These are phyloP conservation scores for Mastomys natalensis DNA, from an alignment of 2,113 vertebrate species.

Conservation along the genomic window DNA sequence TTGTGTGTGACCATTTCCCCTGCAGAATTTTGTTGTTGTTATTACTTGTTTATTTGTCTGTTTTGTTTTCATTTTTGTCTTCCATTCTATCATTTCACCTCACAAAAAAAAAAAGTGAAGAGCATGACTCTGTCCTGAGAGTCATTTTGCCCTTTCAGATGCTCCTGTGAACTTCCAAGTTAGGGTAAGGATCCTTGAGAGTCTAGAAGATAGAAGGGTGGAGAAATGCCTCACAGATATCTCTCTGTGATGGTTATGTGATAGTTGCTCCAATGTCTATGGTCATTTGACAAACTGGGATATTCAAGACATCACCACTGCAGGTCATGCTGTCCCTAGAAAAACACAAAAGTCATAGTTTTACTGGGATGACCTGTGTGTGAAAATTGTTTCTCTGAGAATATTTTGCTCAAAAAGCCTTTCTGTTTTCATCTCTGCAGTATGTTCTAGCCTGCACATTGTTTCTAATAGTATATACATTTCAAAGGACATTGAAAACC, in stretches of 20 bases:
- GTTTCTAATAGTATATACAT: background rate
- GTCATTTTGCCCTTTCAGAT: slow-evolving; percentile 9
- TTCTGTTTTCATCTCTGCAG: slow-evolving; percentile 41
- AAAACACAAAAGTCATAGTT: slow-evolving; percentile 49
- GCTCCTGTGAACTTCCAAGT: background rate
- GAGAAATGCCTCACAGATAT: background rate
- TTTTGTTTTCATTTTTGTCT: background rate
- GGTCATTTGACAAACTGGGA: slow-evolving; percentile 43
- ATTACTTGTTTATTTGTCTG: background rate
- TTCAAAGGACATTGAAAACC: slow-evolving; percentile 10
- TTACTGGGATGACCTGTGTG: slow-evolving; percentile 36
- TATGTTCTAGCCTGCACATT: background rate
- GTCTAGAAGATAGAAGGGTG: background rate
- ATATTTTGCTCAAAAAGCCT: slow-evolving; percentile 42
- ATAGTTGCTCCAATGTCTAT: background rate
- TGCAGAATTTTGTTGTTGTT: background rate
- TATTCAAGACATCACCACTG: slow-evolving; percentile 21
- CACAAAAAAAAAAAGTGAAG: background rate
- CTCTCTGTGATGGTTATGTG: background rate
- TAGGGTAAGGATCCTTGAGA: background rate
- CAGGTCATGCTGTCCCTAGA: slow-evolving; percentile 36
- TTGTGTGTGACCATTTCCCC: background rate
- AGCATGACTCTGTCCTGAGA: background rate
- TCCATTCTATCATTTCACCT: slow-evolving; percentile 19
- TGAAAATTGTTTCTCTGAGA: background rate